Conservation (phyloP, 1,140 invertebrate genomes). For the Orchesella cincta region DNA sequence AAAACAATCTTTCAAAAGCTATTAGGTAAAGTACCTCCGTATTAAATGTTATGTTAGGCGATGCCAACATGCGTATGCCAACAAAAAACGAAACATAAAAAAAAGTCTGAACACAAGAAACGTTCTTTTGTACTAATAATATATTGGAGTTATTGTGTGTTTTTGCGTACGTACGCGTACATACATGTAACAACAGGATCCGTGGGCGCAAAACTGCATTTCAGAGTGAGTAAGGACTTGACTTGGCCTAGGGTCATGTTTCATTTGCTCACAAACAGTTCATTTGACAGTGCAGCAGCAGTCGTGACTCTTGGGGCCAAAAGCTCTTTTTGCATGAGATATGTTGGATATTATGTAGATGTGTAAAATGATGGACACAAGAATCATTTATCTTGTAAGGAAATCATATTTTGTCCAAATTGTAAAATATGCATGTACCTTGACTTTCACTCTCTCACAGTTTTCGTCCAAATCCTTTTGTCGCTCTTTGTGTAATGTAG, state of each 20-base stretch:
- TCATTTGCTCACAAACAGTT: background rate
- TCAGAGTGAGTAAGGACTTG: background rate
- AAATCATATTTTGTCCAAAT: slow-evolving; percentile 11
- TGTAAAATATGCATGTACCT: background rate
- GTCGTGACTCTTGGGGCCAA: too few relatives aligned
- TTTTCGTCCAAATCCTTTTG: too few relatives aligned
- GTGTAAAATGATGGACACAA: slow-evolving; percentile 12
- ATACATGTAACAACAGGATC: background rate
- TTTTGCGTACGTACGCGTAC: background rate
- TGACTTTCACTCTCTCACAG: slow-evolving; percentile 14
- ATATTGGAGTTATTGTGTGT: background rate
- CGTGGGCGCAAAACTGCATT: too few relatives aligned
- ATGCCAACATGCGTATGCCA: too few relatives aligned
- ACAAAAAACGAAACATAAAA: too few relatives aligned
- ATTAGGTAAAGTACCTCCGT: too few relatives aligned
- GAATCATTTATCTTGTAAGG: background rate
- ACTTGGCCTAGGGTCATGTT: slow-evolving; percentile 14
- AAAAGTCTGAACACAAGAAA: too few relatives aligned
- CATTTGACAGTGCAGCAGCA: too few relatives aligned
- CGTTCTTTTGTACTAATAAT: too few relatives aligned
- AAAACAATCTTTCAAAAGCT: too few relatives aligned
- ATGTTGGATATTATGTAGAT: background rate
- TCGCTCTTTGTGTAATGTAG: too few relatives aligned
- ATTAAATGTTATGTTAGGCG: too few relatives aligned
- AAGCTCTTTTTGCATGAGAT: slow-evolving; percentile 8